Percentiles rank a stretch among this genome's conserved stretches.
Conservation (phyloP, 2,888 invertebrate species). For the Heteropelma amictum region DNA sequence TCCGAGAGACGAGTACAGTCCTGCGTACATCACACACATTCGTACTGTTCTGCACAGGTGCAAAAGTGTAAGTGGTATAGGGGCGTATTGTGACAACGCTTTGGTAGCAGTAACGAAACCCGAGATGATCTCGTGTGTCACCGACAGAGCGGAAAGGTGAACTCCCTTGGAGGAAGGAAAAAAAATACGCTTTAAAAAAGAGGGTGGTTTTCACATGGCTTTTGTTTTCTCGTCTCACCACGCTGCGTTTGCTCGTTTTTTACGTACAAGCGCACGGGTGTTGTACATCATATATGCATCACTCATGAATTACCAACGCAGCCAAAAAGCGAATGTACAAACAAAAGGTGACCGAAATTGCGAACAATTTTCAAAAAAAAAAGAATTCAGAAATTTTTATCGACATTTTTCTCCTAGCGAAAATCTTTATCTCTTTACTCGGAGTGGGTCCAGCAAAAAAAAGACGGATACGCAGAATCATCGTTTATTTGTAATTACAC, state of each 20-base stretch:
- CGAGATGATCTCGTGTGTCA: conserved; percentile 44
- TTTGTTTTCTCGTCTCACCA: conserved; percentile 30
- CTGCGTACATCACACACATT: neutral
- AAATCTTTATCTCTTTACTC: too few relatives aligned
- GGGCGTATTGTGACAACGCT: conserved; percentile 45
- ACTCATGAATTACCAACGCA: neutral
- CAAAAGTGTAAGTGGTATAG: neutral
- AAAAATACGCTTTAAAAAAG: conserved; percentile 9
- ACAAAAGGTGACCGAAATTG: too few relatives aligned
- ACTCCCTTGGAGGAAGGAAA: conserved; percentile 3
- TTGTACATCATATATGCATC: neutral
- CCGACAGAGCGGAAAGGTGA: conserved; percentile 26
- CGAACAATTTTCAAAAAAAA: too few relatives aligned
- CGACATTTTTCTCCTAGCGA: neutral
- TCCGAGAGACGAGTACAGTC: neutral
- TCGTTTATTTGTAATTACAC: too few relatives aligned
- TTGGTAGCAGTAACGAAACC: conserved; percentile 33
- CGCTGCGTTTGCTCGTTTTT: neutral
- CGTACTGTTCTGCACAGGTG: neutral
- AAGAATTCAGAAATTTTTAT: neutral
- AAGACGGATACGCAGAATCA: too few relatives aligned
- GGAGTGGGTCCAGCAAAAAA: too few relatives aligned
- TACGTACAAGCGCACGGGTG: conserved; percentile 2
- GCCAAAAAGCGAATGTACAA: neutral
- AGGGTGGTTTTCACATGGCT: conserved; percentile 42